Conservation (phyloP, 2,113 vertebrate species). For the Engraulis encrasicolus region DNA sequence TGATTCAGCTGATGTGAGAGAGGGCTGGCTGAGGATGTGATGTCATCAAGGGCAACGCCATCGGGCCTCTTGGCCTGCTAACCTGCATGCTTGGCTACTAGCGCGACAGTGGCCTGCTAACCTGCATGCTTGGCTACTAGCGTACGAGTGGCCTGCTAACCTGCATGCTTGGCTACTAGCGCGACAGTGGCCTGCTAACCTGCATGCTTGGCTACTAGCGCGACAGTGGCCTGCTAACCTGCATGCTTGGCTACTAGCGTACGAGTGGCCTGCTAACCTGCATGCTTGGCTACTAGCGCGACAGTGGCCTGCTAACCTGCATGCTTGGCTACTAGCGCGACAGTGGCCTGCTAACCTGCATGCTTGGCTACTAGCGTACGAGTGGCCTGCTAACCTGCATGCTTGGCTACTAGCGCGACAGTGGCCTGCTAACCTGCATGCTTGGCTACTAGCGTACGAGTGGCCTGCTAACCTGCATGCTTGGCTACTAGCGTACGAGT, state of each 20-base stretch:
- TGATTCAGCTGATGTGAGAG: neutral
- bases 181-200: conserved; percentile 36
- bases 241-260: conserved; percentile 42
- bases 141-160: conserved; percentile 35
- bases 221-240: conserved; percentile 36
- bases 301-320: conserved; percentile 35
- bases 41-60: conserved; percentile 20
- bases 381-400: conserved; percentile 32
- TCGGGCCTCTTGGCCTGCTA: conserved; percentile 18
- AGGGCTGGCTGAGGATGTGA: neutral
- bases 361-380: too few relatives aligned
- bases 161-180: conserved; percentile 42
- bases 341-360: conserved; percentile 34
- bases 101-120: conserved; percentile 31
- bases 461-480: conserved; percentile 32
- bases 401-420: too few relatives aligned
- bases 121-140: conserved; percentile 43
- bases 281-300: conserved; percentile 43
- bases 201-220: conserved; percentile 42
- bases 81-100: conserved; percentile 44
- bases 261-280: conserved; percentile 36
- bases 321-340: conserved; percentile 44
- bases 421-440: conserved; percentile 33
- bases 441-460: too few relatives aligned
- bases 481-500: too few relatives aligned